These are phyloP conservation scores for Notocelia uddmanniana DNA, from an alignment of 2,888 invertebrate species.

Conservation along the genomic window DNA sequence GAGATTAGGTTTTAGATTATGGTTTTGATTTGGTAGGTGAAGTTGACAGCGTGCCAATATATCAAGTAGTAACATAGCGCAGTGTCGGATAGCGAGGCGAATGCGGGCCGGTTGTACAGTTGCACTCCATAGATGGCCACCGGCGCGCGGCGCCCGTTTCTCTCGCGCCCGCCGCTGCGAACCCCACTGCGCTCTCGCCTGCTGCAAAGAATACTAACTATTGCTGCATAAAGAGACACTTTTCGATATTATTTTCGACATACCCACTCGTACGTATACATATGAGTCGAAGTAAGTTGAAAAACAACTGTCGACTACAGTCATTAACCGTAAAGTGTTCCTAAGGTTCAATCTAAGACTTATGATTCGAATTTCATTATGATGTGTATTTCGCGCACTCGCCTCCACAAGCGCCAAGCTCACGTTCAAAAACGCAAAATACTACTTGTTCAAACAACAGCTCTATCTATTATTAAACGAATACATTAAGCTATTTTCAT, in stretches of 20 bases:
- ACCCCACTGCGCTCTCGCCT: slow-evolving; percentile 29
- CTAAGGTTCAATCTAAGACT: too few species aligned
- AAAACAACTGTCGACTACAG: neutral
- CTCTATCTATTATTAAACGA: slow-evolving; percentile 47
- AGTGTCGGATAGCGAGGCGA: slow-evolving; percentile 47
- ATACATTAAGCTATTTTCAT: slow-evolving; percentile 20
- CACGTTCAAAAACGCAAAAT: neutral
- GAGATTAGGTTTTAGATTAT: slow-evolving; percentile 36
- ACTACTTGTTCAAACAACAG: slow-evolving; percentile 46
- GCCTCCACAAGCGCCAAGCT: too few species aligned
- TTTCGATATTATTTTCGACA: neutral
- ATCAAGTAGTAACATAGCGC: slow-evolving; percentile 42
- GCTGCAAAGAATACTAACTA: slow-evolving; percentile 35
- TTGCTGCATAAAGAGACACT: slow-evolving; percentile 26
- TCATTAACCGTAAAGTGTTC: neutral
- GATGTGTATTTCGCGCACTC: neutral
- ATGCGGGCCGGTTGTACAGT: slow-evolving; percentile 79
- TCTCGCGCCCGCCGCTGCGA: slow-evolving; percentile 49
- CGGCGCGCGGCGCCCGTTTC: slow-evolving; percentile 71
- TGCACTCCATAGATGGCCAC: slow-evolving; percentile 79
- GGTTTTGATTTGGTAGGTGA: slow-evolving; percentile 41
- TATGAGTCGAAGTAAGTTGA: neutral
- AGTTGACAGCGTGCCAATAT: slow-evolving; percentile 50
- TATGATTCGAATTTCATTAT: neutral
- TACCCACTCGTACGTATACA: too few species aligned